A percentile compares a stretch with the other conserved stretches of the same genome.
phyloP scores from a whole-genome alignment of 2,888 invertebrate species.

The Didymodactylos carnosus region DNA sequence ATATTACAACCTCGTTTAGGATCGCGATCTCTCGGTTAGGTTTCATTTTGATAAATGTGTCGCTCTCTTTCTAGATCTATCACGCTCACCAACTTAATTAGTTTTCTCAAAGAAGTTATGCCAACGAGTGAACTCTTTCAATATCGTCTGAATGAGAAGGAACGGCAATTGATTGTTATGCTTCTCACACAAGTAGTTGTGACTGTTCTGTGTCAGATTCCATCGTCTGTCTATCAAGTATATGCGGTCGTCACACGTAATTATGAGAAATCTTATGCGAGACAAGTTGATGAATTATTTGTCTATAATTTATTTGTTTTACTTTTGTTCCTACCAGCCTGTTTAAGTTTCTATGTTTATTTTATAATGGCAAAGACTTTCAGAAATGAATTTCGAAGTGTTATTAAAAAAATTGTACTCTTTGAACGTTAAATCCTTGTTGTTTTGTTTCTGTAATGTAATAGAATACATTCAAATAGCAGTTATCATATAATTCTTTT shows the following conservation, averaged over 20 bases:
- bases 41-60: neutral
- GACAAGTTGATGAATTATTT: neutral
- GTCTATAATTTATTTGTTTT: neutral
- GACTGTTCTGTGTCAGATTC: neutral
- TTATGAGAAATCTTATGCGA: neutral
- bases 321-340: neutral
- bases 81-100: neutral
- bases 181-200: neutral
- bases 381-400: neutral
- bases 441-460: neutral
- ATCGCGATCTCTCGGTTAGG: no score
- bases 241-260: neutral
- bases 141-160: neutral
- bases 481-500: no score
- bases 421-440: neutral
- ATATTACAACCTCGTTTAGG: neutral
- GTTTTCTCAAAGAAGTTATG: neutral
- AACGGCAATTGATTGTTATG: neutral
- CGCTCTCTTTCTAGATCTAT: neutral
- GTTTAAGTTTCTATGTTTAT: neutral
- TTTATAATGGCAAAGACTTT: neutral
- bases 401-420: neutral
- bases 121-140: neutral
- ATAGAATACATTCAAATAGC: neutral
- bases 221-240: neutral